Evolutionary conservation across 2,113 vertebrate genomes (phyloP).

Genomic region (Syngnathus scovelli): DNA sequence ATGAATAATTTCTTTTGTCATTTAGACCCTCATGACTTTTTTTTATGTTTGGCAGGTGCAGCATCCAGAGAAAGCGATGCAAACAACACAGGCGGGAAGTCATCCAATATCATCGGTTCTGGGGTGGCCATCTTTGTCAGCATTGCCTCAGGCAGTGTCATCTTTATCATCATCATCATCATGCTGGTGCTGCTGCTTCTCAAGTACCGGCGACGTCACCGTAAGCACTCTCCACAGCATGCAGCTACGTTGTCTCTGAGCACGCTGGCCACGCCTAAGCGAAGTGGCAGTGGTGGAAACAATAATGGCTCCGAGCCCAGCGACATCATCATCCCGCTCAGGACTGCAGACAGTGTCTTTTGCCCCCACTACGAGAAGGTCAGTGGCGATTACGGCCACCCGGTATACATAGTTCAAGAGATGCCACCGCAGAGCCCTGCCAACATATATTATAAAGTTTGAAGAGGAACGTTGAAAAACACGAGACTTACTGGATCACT

Average conservation of each 20-base stretch:
- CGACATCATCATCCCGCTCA: slow-evolving; percentile 99
- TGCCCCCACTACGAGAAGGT: slow-evolving; percentile 99
- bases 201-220: slow-evolving; percentile 91
- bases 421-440: slow-evolving; percentile 99
- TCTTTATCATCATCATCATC: slow-evolving; percentile 97
- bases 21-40: not conserved
- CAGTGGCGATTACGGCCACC: slow-evolving; percentile 98
- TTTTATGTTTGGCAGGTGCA: slow-evolving; percentile 33
- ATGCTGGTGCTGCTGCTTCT: slow-evolving; percentile 94
- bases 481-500: slow-evolving; percentile 36
- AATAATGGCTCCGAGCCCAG: slow-evolving; percentile 98
- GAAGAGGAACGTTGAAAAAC: slow-evolving; percentile 54
- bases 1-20: not conserved
- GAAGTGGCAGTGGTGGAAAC: slow-evolving; percentile 83
- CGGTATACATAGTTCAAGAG: slow-evolving; percentile 98
- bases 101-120: slow-evolving; percentile 83
- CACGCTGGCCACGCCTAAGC: slow-evolving; percentile 95
- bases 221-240: slow-evolving; percentile 96
- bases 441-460: slow-evolving; percentile 99
- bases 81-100: slow-evolving; percentile 73
- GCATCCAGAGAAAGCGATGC: slow-evolving; percentile 61
- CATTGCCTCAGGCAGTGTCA: slow-evolving; percentile 94
- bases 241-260: slow-evolving; percentile 89
- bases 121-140: slow-evolving; percentile 96
- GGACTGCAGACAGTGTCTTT: slow-evolving; percentile 99